These are phyloP conservation scores for Hyposmocoma kahamanoa DNA, from an alignment of 1,140 invertebrate species.

Conservation along the genomic window DNA sequence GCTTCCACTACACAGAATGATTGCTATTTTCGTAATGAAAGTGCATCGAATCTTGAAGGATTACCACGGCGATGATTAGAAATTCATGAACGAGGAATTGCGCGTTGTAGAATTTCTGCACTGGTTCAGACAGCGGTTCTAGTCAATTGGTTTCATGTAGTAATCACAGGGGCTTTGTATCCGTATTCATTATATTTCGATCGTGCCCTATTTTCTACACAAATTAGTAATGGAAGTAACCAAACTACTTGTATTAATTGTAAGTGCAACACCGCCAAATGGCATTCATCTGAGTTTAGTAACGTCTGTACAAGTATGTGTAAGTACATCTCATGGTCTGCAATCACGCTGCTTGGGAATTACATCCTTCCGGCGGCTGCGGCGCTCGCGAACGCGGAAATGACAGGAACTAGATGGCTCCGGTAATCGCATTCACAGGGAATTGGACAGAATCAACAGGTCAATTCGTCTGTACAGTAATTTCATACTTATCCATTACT, in stretches of 20 bases:
- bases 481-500: conserved; percentile 7
- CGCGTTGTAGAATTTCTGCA: background rate
- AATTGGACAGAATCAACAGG: conserved; percentile 62
- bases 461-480: conserved; percentile 20
- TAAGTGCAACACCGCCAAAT: too few species aligned
- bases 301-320: too few species aligned
- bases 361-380: conserved; percentile 55
- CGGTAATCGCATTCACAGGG: conserved; percentile 45
- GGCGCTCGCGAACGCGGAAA: conserved; percentile 35
- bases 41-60: conserved; percentile 12
- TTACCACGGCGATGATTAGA: conserved; percentile 10
- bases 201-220: too few species aligned
- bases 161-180: background rate
- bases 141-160: background rate
- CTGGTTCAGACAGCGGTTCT: background rate
- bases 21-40: too few species aligned
- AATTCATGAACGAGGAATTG: conserved; percentile 2
- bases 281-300: too few species aligned
- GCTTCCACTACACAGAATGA: too few species aligned
- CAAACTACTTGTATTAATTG: too few species aligned
- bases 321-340: too few species aligned
- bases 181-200: background rate
- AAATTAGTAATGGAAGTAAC: too few species aligned
- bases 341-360: conserved; percentile 49
- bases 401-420: conserved; percentile 45